Evolutionary conservation across 2,888 invertebrate species (phyloP).

Genomic region (Lutraria lutraria): DNA sequence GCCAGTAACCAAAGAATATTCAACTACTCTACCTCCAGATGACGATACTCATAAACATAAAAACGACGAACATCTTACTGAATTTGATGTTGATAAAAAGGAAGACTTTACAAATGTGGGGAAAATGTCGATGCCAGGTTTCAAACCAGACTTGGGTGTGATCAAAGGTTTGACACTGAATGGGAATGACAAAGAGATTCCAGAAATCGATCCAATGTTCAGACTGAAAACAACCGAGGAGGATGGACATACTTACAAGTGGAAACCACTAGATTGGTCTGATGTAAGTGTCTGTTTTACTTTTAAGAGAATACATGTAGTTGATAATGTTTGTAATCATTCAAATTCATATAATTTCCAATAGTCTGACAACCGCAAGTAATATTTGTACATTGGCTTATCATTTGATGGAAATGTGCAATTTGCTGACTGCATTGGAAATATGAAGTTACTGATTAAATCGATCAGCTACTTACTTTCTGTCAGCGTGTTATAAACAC

Average conservation of each 20-base stretch:
- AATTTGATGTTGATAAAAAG: background rate
- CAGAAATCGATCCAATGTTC: conserved; percentile 1
- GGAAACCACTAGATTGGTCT: conserved; percentile 71
- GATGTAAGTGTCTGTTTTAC: conserved; percentile 58
- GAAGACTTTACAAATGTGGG: background rate
- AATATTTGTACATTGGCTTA: too few species aligned
- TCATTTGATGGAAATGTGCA: too few species aligned
- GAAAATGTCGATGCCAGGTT: background rate
- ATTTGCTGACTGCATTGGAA: too few species aligned
- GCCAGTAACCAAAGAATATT: background rate
- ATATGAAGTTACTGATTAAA: too few species aligned
- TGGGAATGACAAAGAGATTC: background rate
- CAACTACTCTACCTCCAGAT: conserved; percentile 11
- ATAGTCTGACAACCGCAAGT: too few species aligned
- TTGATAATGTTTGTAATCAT: too few species aligned
- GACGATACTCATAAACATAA: background rate
- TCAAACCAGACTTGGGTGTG: background rate
- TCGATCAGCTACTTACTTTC: background rate
- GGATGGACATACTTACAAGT: conserved; percentile 42
- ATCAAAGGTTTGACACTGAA: background rate
- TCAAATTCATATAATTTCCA: too few species aligned
- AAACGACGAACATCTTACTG: background rate
- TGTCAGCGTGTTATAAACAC: background rate
- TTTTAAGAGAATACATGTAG: background rate
- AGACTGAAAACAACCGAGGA: conserved; percentile 6